phyloP scores from a whole-genome alignment of 2,888 invertebrate genomes.

The Entomobrya proxima region DNA sequence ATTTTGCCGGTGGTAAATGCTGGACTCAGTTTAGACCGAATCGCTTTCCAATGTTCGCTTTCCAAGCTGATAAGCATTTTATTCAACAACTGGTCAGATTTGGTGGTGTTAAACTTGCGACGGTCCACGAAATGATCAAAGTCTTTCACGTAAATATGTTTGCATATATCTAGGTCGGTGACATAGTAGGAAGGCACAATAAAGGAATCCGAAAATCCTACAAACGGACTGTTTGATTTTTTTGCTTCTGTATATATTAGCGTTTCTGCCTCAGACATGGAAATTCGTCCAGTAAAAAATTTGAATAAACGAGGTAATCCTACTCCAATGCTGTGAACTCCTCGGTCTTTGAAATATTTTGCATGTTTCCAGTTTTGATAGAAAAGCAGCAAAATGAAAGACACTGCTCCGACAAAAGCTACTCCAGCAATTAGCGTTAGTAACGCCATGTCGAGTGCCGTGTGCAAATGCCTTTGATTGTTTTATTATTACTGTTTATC shows the following conservation, averaged over 20 bases:
- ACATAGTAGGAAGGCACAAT: neutral
- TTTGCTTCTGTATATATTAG: conserved; percentile 6
- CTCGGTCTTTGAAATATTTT: neutral
- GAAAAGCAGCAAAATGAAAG: neutral
- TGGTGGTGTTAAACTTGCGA: neutral
- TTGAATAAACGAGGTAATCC: neutral
- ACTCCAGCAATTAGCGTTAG: neutral
- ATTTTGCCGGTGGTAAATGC: conserved; percentile 84
- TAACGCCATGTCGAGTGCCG: conserved; percentile 2
- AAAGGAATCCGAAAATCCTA: conserved; percentile 11
- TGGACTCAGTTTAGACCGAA: conserved; percentile 81
- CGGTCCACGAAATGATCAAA: conserved; percentile 65
- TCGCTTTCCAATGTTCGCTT: conserved; percentile 82
- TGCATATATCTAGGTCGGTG: conserved; percentile 45
- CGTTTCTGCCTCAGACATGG: conserved; percentile 7
- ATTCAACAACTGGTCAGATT: neutral
- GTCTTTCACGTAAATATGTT: conserved; percentile 9
- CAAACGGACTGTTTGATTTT: neutral
- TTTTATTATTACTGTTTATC: no score
- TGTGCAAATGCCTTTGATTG: no score
- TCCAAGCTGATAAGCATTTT: conserved; percentile 80
- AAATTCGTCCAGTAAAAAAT: conserved; percentile 5
- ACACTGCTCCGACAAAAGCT: neutral
- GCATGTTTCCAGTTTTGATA: conserved; percentile 3
- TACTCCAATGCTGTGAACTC: conserved; percentile 5